phyloP scores from a whole-genome alignment of 1,140 invertebrate genomes.

The Eriosoma lanigerum region DNA sequence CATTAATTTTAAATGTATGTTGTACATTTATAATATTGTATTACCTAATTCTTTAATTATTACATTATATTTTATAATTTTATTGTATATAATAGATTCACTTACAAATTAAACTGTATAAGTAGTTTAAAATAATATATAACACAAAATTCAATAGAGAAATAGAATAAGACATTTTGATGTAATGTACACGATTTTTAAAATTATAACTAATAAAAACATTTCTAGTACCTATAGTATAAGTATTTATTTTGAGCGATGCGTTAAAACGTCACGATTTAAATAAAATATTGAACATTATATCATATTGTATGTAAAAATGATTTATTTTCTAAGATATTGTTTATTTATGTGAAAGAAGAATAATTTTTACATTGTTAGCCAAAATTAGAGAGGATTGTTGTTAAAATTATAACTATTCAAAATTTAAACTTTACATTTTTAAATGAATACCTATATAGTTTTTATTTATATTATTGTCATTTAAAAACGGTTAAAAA shows the following conservation, averaged over 20 bases:
- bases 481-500: conserved; percentile 27
- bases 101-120: neutral
- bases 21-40: neutral
- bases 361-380: neutral
- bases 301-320: neutral
- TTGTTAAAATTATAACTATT: neutral
- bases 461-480: conserved; percentile 23
- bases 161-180: neutral
- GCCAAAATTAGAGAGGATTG: no score
- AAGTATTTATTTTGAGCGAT: conserved; percentile 27
- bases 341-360: neutral
- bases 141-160: neutral
- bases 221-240: neutral
- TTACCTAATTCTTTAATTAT: no score
- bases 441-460: conserved; percentile 4
- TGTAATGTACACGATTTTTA: neutral
- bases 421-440: neutral
- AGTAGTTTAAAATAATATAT: neutral
- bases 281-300: neutral
- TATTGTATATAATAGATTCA: neutral
- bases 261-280: no score
- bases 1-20: no score
- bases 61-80: neutral
- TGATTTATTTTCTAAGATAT: neutral
- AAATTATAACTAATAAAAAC: neutral